A percentile compares a stretch with the other conserved stretches of the same genome.
phyloP scores from a whole-genome alignment of 2,888 invertebrate species.

The Dinocampus coccinellae region DNA sequence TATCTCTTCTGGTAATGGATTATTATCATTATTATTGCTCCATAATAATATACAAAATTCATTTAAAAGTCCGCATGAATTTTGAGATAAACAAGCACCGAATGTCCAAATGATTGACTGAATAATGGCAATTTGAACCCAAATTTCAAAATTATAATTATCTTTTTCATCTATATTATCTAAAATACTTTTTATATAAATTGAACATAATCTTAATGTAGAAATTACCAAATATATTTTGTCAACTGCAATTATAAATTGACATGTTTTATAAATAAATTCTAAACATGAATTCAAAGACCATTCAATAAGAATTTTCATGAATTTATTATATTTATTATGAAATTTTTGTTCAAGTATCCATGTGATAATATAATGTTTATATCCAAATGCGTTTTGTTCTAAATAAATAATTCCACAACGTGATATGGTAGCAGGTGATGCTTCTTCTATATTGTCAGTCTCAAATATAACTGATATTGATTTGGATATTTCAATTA shows the following conservation, averaged over 20 bases:
- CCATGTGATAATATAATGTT: slow-evolving; percentile 63
- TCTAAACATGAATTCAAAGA: slow-evolving; percentile 72
- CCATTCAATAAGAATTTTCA: slow-evolving; percentile 71
- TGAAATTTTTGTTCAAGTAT: slow-evolving; percentile 38
- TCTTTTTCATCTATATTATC: slow-evolving; percentile 47
- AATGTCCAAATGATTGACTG: slow-evolving; percentile 72
- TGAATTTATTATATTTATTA: slow-evolving; percentile 50
- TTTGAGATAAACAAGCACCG: slow-evolving; percentile 69
- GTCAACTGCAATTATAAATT: slow-evolving; percentile 61
- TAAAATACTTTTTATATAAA: slow-evolving; percentile 62
- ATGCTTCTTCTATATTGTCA: slow-evolving; percentile 71
- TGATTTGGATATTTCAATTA: slow-evolving; percentile 70
- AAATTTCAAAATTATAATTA: slow-evolving; percentile 68
- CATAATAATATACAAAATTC: slow-evolving; percentile 59
- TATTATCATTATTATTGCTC: slow-evolving; percentile 53
- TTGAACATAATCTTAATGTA: slow-evolving; percentile 62
- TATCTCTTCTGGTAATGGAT: slow-evolving; percentile 71
- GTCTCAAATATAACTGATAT: slow-evolving; percentile 76
- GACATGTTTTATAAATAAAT: slow-evolving; percentile 71
- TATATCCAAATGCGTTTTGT: slow-evolving; percentile 72
- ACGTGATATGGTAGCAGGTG: slow-evolving; percentile 75
- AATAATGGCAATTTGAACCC: slow-evolving; percentile 72
- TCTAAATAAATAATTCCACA: slow-evolving; percentile 78
- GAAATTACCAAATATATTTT: slow-evolving; percentile 65
- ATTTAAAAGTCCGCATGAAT: slow-evolving; percentile 67